phyloP scores from a whole-genome alignment of 2,113 vertebrate species.

The Pterocles orientalis region DNA sequence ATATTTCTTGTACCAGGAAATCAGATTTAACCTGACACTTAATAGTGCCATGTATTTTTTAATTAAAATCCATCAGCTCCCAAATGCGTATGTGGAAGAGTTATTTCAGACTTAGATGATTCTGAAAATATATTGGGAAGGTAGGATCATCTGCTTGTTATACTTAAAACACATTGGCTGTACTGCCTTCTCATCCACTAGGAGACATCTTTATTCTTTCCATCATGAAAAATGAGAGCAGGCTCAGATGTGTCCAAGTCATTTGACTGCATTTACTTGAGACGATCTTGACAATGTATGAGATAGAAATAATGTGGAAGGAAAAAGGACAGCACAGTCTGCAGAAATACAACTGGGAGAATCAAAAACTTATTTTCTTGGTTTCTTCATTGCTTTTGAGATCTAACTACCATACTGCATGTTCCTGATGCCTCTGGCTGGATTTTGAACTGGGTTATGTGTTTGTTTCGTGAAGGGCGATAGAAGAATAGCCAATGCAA shows the following conservation, averaged over 20 bases:
- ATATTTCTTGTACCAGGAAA: background rate
- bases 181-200: background rate
- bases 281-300: background rate
- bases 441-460: background rate
- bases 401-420: background rate
- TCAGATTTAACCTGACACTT: background rate
- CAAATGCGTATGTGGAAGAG: background rate
- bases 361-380: background rate
- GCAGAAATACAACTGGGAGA: background rate
- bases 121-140: background rate
- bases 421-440: background rate
- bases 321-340: background rate
- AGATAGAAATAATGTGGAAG: background rate
- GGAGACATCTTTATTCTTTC: background rate
- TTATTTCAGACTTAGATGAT: background rate
- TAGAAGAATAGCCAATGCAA: background rate
- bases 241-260: background rate
- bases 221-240: background rate
- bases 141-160: background rate
- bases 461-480: constrained; percentile 17
- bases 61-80: background rate
- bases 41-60: background rate
- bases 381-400: background rate
- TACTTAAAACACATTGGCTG: background rate
- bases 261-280: background rate